These are phyloP conservation scores for Ferrisia virgata DNA, from an alignment of 2,888 invertebrate genomes.

Conservation along the genomic window DNA sequence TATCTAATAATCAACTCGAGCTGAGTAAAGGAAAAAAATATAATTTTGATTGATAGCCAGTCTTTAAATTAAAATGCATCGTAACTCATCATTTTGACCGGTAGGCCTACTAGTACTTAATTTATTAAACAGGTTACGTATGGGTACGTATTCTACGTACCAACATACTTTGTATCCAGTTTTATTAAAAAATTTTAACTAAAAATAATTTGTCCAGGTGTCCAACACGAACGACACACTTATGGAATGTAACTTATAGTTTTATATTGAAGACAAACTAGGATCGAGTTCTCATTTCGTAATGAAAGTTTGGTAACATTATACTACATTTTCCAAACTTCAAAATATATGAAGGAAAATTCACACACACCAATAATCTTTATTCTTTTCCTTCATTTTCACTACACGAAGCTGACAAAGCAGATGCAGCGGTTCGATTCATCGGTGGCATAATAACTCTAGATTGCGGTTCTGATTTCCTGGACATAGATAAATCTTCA, in stretches of 20 bases:
- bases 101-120: no score
- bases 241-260: constrained; percentile 2
- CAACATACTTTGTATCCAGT: no score
- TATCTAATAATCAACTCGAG: no score
- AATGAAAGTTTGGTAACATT: not conserved
- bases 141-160: no score
- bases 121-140: no score
- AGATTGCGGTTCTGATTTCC: constrained; percentile 55
- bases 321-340: not conserved
- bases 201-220: not conserved
- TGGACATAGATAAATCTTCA: constrained; percentile 72
- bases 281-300: not conserved
- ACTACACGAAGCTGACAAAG: constrained; percentile 50
- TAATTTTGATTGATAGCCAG: no score
- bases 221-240: not conserved
- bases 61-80: no score
- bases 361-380: not conserved
- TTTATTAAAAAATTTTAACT: no score
- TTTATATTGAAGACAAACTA: not conserved
- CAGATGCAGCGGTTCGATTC: constrained; percentile 50
- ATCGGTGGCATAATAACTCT: constrained; percentile 73
- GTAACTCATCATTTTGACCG: no score
- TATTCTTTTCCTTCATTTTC: constrained; percentile 42
- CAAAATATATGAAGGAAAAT: not conserved
- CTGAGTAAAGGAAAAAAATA: no score